Percentiles rank a stretch among this genome's conserved stretches.
Evolutionary conservation across 2,797 vertebrate species (phyloP).

Genomic region (Dermochelys coriacea): DNA sequence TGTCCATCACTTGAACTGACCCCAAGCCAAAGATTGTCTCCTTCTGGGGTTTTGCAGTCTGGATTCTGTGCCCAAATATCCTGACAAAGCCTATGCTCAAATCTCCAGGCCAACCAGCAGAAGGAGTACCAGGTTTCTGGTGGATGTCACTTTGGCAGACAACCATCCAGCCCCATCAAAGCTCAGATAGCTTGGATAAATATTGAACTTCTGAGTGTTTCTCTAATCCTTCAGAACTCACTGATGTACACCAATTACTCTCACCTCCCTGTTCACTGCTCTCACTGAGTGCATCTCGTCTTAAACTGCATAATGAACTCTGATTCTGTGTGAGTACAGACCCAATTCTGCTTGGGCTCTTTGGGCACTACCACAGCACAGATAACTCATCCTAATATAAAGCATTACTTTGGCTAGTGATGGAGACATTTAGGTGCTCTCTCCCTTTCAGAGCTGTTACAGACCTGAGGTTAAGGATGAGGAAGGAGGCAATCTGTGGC

Average conservation of each 20-base stretch:
- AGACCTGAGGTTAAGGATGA: accelerated
- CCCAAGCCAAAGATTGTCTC: accelerated
- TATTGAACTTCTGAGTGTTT: neutral
- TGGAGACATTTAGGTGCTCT: accelerated
- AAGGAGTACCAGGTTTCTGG: neutral
- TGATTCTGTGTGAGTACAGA: neutral
- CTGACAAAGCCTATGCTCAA: neutral
- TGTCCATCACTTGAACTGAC: neutral
- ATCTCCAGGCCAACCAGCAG: neutral
- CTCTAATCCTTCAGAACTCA: neutral
- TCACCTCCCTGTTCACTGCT: neutral
- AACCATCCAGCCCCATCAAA: neutral
- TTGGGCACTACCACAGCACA: neutral
- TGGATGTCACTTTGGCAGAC: too few relatives aligned
- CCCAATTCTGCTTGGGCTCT: neutral
- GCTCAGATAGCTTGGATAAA: neutral
- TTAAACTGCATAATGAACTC: too few relatives aligned
- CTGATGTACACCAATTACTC: neutral
- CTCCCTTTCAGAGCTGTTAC: neutral
- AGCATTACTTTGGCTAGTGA: neutral
- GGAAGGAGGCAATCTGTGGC: neutral
- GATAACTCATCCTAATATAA: neutral
- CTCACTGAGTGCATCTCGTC: neutral
- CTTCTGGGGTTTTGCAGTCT: neutral
- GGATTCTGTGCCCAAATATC: neutral